A percentile compares a stretch with the other conserved stretches of the same genome.
These are phyloP conservation scores for Cephus pulcher DNA, from an alignment of 2,888 invertebrate species.

Conservation along the genomic window DNA sequence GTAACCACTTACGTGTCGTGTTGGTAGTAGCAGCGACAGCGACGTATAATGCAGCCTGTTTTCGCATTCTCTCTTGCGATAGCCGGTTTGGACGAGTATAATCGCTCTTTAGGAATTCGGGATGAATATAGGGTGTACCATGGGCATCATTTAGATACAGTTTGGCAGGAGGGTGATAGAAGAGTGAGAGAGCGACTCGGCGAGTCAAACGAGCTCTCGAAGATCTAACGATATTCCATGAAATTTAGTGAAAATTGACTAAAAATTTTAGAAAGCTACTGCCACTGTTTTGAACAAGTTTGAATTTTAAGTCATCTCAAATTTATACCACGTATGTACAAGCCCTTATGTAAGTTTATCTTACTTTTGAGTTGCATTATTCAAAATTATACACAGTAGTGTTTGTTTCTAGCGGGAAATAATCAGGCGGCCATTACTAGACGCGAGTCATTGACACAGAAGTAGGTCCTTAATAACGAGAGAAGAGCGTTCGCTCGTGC, in stretches of 20 bases:
- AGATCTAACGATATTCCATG: not conserved
- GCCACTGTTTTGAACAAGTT: not conserved
- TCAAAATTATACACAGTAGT: not conserved
- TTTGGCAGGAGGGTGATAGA: not conserved
- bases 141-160: not conserved
- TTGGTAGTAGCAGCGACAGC: not conserved
- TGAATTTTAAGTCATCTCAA: not conserved
- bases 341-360: not conserved
- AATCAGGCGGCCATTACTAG: not conserved
- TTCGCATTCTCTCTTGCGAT: not conserved
- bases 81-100: not conserved
- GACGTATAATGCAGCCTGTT: not conserved
- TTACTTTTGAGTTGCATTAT: not conserved
- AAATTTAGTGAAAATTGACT: not conserved
- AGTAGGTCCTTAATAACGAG: slow-evolving; percentile 1
- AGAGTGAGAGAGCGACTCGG: not conserved
- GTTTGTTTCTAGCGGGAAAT: not conserved
- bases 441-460: slow-evolving; percentile 7
- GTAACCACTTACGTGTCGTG: not conserved
- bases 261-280: not conserved
- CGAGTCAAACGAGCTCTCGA: not conserved
- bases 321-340: not conserved
- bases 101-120: not conserved
- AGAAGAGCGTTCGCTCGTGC: not conserved
- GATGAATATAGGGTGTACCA: not conserved